These are phyloP conservation scores for Helicolenus hilgendorfi DNA, from an alignment of 2,797 vertebrate species.

Conservation along the genomic window DNA sequence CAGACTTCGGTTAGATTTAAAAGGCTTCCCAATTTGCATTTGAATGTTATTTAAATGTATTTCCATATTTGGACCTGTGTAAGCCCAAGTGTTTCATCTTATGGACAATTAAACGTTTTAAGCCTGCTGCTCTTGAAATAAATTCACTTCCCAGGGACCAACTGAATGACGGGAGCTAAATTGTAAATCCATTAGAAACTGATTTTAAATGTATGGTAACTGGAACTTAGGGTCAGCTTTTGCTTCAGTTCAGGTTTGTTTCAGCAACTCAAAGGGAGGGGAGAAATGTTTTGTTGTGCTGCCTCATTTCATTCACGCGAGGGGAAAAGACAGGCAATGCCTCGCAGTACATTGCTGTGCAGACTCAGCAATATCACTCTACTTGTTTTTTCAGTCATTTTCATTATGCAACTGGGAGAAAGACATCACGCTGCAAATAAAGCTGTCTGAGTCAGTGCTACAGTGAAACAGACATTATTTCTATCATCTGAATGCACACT, in stretches of 20 bases:
- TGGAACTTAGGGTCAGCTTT: neutral
- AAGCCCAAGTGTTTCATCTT: neutral
- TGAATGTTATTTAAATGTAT: neutral
- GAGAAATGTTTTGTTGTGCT: slow-evolving; percentile 14
- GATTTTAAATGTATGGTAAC: neutral
- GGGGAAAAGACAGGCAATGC: slow-evolving; percentile 1
- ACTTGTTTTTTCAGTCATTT: slow-evolving; percentile 53
- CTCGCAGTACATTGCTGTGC: neutral
- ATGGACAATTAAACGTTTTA: neutral
- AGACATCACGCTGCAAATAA: slow-evolving; percentile 40
- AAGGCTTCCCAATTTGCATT: neutral
- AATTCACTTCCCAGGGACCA: neutral
- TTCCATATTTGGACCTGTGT: neutral
- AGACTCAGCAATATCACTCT: slow-evolving; percentile 51
- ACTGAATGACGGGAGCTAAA: neutral
- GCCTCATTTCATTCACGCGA: slow-evolving; percentile 38
- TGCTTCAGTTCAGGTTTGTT: neutral
- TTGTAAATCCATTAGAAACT: neutral
- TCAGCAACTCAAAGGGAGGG: neutral
- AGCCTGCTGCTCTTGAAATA: neutral
- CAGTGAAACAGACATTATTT: neutral
- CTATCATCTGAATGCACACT: neutral
- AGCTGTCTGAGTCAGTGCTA: slow-evolving; percentile 26
- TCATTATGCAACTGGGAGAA: slow-evolving; percentile 38
- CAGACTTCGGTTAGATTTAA: neutral